phyloP scores from a whole-genome alignment of 2,888 invertebrate species.

The Lasioglossum vierecki region DNA sequence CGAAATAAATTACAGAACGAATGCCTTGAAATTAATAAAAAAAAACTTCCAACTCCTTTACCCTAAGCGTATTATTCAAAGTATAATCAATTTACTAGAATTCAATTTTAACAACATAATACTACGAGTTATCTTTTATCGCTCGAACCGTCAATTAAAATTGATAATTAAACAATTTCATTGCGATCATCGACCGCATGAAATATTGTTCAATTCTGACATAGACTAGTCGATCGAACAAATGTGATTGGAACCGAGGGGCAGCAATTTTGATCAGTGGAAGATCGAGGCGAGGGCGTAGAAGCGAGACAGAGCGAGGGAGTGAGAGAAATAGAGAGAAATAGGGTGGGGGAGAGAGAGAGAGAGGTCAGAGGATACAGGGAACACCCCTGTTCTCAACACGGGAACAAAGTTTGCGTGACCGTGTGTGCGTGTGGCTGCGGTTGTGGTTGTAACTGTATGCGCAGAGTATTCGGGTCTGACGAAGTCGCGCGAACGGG shows the following conservation, averaged over 20 bases:
- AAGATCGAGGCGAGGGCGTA: background rate
- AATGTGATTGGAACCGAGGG: background rate
- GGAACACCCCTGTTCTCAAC: background rate
- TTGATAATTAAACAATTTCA: background rate
- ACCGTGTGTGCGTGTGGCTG: background rate
- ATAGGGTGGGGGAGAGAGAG: background rate
- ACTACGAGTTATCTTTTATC: background rate
- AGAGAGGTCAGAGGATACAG: slow-evolving; percentile 11
- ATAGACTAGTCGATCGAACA: background rate
- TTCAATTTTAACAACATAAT: background rate
- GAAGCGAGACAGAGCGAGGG: background rate
- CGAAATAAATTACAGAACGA: too few relatives aligned
- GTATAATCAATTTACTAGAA: background rate
- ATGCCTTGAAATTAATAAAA: too few relatives aligned
- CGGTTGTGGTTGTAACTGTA: background rate
- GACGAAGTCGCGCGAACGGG: slow-evolving; percentile 16
- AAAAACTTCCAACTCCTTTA: too few relatives aligned
- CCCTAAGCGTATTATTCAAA: background rate
- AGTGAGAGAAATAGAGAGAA: background rate
- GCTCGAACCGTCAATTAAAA: background rate
- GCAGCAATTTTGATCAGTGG: background rate
- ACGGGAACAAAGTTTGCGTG: background rate
- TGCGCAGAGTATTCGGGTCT: background rate
- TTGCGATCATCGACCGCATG: background rate
- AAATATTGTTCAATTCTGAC: background rate